A percentile compares a stretch with the other conserved stretches of the same genome.
Evolutionary conservation across 1,140 invertebrate genomes (phyloP).

Genomic region (Trichomalopsis sarcophagae): DNA sequence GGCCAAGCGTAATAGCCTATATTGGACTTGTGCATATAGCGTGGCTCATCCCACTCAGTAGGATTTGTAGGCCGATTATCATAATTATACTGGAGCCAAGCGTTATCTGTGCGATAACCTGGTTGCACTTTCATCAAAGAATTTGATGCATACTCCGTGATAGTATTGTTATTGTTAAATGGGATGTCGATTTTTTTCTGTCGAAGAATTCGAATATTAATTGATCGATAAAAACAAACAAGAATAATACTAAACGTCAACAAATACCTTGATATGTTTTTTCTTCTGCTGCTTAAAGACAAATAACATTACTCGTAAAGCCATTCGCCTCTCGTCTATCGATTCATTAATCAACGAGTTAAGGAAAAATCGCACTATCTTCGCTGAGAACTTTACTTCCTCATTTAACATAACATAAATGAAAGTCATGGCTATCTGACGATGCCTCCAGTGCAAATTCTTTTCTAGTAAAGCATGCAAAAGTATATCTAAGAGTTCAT

Average conservation of each 20-base stretch:
- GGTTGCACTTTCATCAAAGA: background rate
- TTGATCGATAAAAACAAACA: background rate
- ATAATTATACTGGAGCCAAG: constrained; percentile 84
- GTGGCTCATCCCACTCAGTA: constrained; percentile 84
- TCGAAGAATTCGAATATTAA: background rate
- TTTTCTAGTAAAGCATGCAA: constrained; percentile 79
- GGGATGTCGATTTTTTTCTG: constrained; percentile 10
- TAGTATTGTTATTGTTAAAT: background rate
- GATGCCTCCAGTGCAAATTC: constrained; percentile 88
- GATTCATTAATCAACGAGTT: constrained; percentile 85
- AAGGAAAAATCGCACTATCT: constrained; percentile 81
- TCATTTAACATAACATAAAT: constrained; percentile 83
- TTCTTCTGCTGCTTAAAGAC: constrained; percentile 87
- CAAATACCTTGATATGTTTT: constrained; percentile 73
- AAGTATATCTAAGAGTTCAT: constrained; percentile 78
- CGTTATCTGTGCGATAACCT: constrained; percentile 81
- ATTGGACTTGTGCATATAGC: constrained; percentile 82
- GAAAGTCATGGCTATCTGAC: constrained; percentile 84
- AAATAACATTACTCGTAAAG: constrained; percentile 78
- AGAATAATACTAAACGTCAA: constrained; percentile 1
- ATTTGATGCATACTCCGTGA: background rate
- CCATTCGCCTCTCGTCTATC: constrained; percentile 84
- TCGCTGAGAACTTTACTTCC: constrained; percentile 80
- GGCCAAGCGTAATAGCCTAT: constrained; percentile 91
- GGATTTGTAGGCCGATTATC: constrained; percentile 77